Conservation (phyloP, 2,113 vertebrate genomes). For the Trinectes maculatus region DNA sequence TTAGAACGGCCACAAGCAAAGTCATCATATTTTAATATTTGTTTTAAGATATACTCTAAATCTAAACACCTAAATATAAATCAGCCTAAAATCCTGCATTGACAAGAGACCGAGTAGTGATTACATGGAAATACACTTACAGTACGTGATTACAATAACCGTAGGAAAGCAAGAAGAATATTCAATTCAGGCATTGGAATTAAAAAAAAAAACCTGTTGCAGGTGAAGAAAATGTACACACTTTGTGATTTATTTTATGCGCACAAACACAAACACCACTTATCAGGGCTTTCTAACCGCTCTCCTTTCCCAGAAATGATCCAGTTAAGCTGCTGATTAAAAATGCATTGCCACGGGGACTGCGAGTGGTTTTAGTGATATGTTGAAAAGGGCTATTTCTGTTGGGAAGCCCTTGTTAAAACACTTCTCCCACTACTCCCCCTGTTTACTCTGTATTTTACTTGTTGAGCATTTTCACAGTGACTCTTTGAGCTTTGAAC, state of each 20-base stretch:
- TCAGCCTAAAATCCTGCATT: not conserved
- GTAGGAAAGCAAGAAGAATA: not conserved
- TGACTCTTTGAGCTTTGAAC: slow-evolving; percentile 2
- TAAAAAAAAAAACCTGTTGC: not conserved
- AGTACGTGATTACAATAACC: not conserved
- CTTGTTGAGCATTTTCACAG: not conserved
- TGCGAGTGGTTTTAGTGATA: slow-evolving; percentile 7
- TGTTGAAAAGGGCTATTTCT: slow-evolving; percentile 26
- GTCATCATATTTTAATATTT: slow-evolving; percentile 14
- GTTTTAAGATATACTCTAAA: slow-evolving; percentile 18
- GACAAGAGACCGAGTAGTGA: slow-evolving; percentile 13
- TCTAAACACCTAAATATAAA: not conserved
- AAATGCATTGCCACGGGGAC: slow-evolving; percentile 19
- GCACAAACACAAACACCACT: not conserved
- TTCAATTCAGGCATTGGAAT: not conserved
- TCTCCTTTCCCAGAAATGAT: slow-evolving; percentile 17
- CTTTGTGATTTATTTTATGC: not conserved
- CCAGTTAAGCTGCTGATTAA: slow-evolving; percentile 26
- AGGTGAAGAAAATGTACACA: not conserved
- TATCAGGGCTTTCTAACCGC: not conserved
- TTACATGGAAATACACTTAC: not conserved
- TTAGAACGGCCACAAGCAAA: slow-evolving; percentile 11
- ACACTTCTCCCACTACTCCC: not conserved
- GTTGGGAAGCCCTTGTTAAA: not conserved
- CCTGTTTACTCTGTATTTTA: slow-evolving; percentile 6